Evolutionary conservation across 2,113 vertebrate species (phyloP), one percentile per base, ranked within the genome.

Genomic region (Murina feae): DNA sequence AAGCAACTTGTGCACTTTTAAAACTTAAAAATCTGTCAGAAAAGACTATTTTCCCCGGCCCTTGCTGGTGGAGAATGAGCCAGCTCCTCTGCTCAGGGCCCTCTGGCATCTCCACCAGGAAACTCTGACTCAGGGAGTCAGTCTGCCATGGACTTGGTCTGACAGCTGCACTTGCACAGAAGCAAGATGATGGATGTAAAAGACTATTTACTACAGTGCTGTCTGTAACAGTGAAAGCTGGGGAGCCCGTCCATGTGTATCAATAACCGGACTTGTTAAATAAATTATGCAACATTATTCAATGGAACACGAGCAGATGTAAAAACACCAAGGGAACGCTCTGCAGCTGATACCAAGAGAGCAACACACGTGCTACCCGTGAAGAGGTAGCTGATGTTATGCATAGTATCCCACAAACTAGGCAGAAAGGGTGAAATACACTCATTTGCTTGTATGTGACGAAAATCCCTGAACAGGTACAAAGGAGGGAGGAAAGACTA

Each of bases 201-300:
- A 39, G 28, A 44, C 5, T 20, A 11, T 4, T 32, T n/a, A 25
- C 23, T 1, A 30, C 0, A 47, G 51, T 21, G 4, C 30, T 25
- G n/a, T 28, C 9, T 16, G 10, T 16, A 51, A 17, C 11, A 80
- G 75, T 39, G 60, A 66, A 16, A 16, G 35, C 49, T 1, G n/a
- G 25, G 1, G 20, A 79, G 55, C 20, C 37, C 44, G 11, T 44
- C 17, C 2, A 5, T 0, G 44, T 30, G 66, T 23, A 16, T 23
- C 68, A 13, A 1, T 17, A 49, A n/a, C 11, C 12, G 66, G 20
- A 13, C 66, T 17, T 10, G 12, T 14, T 37, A 44, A 21, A 25
- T 30, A 6, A 11, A 8, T 14, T 4, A 58, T 3, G 5, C 11
- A 7, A 44, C 35, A 12, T 0, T 1, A 7, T 3, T 49, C 32